Conservation (phyloP, 2,113 vertebrate species). For the Halcyon senegalensis region DNA sequence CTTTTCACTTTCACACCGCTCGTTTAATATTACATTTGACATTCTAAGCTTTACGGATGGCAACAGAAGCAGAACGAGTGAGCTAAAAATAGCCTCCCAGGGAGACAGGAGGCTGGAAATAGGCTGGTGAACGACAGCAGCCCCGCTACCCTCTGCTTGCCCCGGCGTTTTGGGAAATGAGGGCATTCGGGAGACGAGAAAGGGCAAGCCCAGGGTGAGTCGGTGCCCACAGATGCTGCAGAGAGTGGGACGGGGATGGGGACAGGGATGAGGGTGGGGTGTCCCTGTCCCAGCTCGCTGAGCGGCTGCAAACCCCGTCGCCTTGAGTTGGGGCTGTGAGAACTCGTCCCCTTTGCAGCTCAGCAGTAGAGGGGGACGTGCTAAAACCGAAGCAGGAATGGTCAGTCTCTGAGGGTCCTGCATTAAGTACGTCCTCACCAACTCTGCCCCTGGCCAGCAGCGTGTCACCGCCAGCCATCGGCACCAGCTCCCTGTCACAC, state of each 20-base stretch:
- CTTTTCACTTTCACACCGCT: constrained; percentile 67
- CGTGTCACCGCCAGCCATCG: not conserved
- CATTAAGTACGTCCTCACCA: too few species aligned
- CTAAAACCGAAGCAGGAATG: accelerated
- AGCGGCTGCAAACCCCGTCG: accelerated
- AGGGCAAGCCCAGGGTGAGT: accelerated
- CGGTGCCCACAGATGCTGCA: accelerated
- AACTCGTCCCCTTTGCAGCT: accelerated
- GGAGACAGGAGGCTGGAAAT: constrained; percentile 58
- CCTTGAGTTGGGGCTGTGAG: accelerated
- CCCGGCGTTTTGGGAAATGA: not conserved
- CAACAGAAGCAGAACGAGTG: constrained; percentile 75
- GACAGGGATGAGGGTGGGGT: not conserved
- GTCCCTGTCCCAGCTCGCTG: not conserved
- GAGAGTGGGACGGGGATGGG: not conserved
- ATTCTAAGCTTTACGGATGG: constrained; percentile 80
- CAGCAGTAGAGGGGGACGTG: not conserved
- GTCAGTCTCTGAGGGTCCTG: not conserved
- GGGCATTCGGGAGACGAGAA: accelerated
- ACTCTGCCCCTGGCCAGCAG: not conserved
- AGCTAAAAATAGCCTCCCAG: constrained; percentile 78
- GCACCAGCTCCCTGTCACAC: not conserved
- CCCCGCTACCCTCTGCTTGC: constrained; percentile 9
- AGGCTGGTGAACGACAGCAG: constrained; percentile 44
- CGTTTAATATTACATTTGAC: constrained; percentile 77